Evolutionary conservation across 2,113 vertebrate genomes (phyloP).

Genomic region (Melanerpes formicivorus): DNA sequence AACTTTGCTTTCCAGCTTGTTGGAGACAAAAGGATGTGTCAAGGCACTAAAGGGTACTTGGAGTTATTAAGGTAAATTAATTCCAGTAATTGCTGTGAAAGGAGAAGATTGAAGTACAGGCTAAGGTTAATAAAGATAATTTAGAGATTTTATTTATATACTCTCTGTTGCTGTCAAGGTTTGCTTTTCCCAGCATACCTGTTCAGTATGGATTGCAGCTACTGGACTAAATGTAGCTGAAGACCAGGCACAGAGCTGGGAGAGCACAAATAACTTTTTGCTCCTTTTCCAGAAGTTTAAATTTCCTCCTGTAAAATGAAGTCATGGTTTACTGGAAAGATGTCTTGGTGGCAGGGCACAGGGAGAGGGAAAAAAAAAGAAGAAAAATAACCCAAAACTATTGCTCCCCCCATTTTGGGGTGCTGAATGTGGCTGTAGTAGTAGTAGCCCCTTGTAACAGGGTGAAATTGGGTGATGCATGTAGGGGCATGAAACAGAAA

Average conservation of each 20-base stretch:
- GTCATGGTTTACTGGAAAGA: neutral
- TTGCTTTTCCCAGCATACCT: neutral
- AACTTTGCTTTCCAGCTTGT: conserved; percentile 40
- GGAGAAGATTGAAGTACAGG: conserved; percentile 22
- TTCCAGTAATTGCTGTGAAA: conserved; percentile 35
- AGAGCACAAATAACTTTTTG: neutral
- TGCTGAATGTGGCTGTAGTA: no score
- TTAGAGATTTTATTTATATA: conserved; percentile 12
- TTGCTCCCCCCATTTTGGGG: no score
- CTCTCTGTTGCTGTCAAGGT: neutral
- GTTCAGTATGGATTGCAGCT: neutral
- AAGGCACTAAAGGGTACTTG: conserved; percentile 32
- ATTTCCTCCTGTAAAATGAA: neutral
- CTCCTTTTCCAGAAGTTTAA: neutral
- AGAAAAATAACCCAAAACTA: neutral
- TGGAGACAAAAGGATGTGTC: conserved; percentile 37
- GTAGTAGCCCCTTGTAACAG: no score
- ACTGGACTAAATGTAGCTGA: neutral
- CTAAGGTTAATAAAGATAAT: conserved; percentile 36
- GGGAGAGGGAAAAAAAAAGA: no score
- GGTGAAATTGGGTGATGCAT: no score
- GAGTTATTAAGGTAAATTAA: conserved; percentile 44
- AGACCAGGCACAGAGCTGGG: neutral
- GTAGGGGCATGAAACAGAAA: no score
- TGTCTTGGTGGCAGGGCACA: neutral